phyloP scores from a whole-genome alignment of 1,140 invertebrate genomes.

The Drosophila prosaltans region DNA sequence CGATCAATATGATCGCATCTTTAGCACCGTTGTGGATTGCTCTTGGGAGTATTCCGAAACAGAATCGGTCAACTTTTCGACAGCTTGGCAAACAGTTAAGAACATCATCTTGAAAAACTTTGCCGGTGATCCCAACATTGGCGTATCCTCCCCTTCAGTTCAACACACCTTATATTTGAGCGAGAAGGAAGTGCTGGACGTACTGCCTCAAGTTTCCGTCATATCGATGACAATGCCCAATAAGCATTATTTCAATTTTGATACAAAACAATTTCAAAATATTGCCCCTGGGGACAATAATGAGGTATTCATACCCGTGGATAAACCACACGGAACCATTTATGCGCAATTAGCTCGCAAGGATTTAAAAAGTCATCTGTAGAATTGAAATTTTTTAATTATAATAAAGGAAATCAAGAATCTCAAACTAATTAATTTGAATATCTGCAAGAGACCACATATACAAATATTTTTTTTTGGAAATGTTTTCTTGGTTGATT shows the following conservation, averaged over 20 bases:
- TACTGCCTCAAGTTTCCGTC: conserved; percentile 86
- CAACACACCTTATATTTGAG: conserved; percentile 90
- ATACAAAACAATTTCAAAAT: conserved; percentile 88
- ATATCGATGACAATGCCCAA: conserved; percentile 91
- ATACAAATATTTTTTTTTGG: no score
- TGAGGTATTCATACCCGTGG: conserved; percentile 89
- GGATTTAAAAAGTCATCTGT: conserved; percentile 83
- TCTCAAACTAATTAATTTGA: no score
- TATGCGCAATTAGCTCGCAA: conserved; percentile 87
- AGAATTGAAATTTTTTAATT: not conserved
- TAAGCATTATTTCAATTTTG: conserved; percentile 90
- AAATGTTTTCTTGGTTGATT: no score
- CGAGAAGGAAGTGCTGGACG: conserved; percentile 87
- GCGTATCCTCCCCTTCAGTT: conserved; percentile 89
- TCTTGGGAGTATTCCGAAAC: conserved; percentile 88
- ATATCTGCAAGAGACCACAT: no score
- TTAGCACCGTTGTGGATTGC: conserved; percentile 89
- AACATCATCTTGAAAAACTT: conserved; percentile 89
- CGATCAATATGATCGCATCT: conserved; percentile 89
- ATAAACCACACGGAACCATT: conserved; percentile 91
- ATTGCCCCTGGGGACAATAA: conserved; percentile 86
- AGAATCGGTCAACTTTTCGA: conserved; percentile 87
- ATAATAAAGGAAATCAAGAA: not conserved
- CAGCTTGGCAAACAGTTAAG: conserved; percentile 87
- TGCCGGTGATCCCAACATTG: conserved; percentile 87